Evolutionary conservation across 2,888 invertebrate genomes (phyloP).

Genomic region (Trichogramma evanescens): DNA sequence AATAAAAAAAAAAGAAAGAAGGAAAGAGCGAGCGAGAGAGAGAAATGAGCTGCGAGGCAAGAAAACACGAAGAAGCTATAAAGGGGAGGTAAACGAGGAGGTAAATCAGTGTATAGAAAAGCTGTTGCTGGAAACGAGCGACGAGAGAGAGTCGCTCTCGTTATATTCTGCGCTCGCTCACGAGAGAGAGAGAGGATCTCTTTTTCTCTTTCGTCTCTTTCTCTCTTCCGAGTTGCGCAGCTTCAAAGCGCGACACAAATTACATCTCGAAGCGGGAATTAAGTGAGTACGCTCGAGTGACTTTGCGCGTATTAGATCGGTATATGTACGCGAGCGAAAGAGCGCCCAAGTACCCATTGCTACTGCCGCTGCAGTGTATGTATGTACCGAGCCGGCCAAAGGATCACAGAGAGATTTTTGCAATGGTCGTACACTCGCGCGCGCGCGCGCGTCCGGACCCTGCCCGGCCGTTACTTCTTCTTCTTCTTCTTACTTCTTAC

Average conservation of each 20-base stretch:
- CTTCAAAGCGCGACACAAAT: slow-evolving; percentile 37
- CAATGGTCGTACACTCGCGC: slow-evolving; percentile 7
- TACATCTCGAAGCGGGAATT: slow-evolving; percentile 35
- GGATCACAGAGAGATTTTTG: slow-evolving; percentile 22
- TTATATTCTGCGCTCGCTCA: neutral
- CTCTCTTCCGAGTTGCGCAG: slow-evolving; percentile 6
- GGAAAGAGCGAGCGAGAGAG: slow-evolving; percentile 2
- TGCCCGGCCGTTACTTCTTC: neutral
- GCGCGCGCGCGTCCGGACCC: neutral
- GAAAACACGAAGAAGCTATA: neutral
- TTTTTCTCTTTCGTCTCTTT: no score
- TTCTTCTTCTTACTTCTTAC: neutral
- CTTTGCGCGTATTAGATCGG: slow-evolving; percentile 20
- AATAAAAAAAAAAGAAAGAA: neutral
- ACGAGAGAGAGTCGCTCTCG: no score
- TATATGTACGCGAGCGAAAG: neutral
- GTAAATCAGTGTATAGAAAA: neutral
- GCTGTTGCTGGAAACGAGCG: no score
- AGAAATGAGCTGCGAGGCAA: slow-evolving; percentile 21
- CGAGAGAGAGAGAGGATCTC: neutral
- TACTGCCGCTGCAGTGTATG: neutral
- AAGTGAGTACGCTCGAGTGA: slow-evolving; percentile 29
- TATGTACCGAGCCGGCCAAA: slow-evolving; percentile 9
- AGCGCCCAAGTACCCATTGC: no score
- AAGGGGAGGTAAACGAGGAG: neutral